These are phyloP conservation scores for Anguilla japonica DNA, from an alignment of 2,113 vertebrate species.

Conservation along the genomic window DNA sequence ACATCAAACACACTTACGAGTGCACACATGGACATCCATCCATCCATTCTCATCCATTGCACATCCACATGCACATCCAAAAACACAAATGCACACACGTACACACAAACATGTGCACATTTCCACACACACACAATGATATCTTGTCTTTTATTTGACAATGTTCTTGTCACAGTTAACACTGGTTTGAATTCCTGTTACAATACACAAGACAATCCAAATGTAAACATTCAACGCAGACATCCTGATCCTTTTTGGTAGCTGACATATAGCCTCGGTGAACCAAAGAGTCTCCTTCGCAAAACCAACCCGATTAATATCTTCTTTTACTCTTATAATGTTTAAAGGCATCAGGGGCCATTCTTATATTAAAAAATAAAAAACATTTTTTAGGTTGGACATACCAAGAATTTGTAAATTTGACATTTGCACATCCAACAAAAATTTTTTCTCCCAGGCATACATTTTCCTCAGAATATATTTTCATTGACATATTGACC, in stretches of 20 bases:
- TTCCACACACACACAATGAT: neutral
- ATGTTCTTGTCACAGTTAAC: slow-evolving; percentile 36
- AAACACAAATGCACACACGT: neutral
- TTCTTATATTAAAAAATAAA: neutral
- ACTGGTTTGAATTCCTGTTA: slow-evolving; percentile 32
- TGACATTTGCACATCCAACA: neutral
- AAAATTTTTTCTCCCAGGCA: neutral
- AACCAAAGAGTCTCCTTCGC: neutral
- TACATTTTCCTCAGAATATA: neutral
- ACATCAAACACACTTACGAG: no score
- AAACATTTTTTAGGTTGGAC: neutral
- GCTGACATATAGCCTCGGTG: neutral
- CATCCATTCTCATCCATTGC: neutral
- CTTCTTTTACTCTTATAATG: neutral
- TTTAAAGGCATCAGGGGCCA: neutral
- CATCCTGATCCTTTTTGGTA: neutral
- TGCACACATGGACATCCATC: neutral
- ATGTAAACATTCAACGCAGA: slow-evolving; percentile 30
- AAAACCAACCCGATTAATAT: neutral
- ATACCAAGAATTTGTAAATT: neutral
- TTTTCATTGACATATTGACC: neutral
- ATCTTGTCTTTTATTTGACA: slow-evolving; percentile 40
- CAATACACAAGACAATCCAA: slow-evolving; percentile 36
- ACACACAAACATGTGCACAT: slow-evolving; percentile 14
- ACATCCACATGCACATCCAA: slow-evolving; percentile 23